Base-by-base conservation (phyloP, 2,113 vertebrate species). In the Propithecus coquereli region DNA sequence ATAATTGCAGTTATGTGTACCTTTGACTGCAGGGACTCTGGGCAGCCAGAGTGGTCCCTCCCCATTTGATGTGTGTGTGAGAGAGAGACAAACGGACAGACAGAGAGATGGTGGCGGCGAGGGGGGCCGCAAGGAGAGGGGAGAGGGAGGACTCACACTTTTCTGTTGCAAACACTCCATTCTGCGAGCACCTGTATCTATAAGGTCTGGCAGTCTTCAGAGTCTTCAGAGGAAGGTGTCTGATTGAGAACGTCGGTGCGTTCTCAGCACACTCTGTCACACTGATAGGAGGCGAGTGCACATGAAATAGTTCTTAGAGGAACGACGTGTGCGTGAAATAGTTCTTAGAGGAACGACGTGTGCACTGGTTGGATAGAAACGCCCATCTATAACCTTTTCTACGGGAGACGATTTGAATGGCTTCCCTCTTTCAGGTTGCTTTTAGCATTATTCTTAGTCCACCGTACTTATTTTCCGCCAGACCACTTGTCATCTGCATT, bases 161-260 rank as follows among this genome's bases (percentile, higher is more conserved):
- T 50, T 32, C 30, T 40, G 23, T 9, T 37, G n/a, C 17, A 17
- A 11, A 32, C n/a, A 30, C 40, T n/a, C 47, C 30, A 16, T 68
- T 34, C 18, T 59, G 27, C 8, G 37, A 6, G 23, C 43, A 37
- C 37, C 30, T 92, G 37, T 10, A 1, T 57, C 61, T 25, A 4
- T 12, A 25, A 68, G 14, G 34, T 37, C 43, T 27, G n/a, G 43
- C n/a, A 9, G 12, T 43, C 84, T 45, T 32, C 16, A 61, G 61
- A 45, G 27, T 8, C 32, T 25, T 14, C 0, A 0, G 18, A 43
- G 34, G 82, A 73, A 79, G 73, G 17, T 1, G 3, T 27, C 6
- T 27, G 52, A 14, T 54, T 16, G 16, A 30, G 74, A 34, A 34
- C 0, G 1, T 17, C 17, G 0, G 0, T 2, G 17, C 0, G 1